Conservation (phyloP, 2,797 vertebrate genomes). For the Ctenosaura bakeri region DNA sequence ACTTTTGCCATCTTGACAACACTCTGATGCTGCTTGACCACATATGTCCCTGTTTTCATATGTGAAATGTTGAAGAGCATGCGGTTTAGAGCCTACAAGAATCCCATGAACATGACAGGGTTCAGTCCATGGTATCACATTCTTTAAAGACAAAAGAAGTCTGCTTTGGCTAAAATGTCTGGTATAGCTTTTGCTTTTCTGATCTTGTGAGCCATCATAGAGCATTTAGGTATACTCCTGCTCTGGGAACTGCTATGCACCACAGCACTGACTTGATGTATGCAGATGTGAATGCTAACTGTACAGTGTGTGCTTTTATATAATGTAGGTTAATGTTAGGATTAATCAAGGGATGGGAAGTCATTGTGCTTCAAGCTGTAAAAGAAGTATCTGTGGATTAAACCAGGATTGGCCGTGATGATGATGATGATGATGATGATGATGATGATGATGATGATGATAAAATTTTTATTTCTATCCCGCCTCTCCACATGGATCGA, state of each 20-base stretch:
- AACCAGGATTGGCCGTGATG: slow-evolving; percentile 2
- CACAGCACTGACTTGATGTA: slow-evolving; percentile 29
- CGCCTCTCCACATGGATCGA: too few relatives aligned
- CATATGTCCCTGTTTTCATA: too few relatives aligned
- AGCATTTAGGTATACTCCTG: not conserved
- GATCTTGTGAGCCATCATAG: not conserved
- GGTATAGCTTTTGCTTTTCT: slow-evolving; percentile 29
- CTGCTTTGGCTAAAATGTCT: not conserved
- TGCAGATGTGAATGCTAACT: slow-evolving; percentile 17
- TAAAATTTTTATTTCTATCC: too few relatives aligned
- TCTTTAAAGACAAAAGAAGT: not conserved
- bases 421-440: too few relatives aligned
- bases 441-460: too few relatives aligned
- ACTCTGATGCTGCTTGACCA: too few relatives aligned
- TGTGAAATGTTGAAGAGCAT: too few relatives aligned
- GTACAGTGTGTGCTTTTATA: slow-evolving; percentile 14
- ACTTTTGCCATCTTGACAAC: too few relatives aligned
- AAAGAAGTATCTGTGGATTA: not conserved
- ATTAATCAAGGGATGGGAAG: slow-evolving; percentile 14
- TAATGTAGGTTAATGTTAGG: slow-evolving; percentile 45
- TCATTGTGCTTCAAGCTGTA: not conserved
- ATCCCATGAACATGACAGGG: not conserved
- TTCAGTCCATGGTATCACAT: not conserved
- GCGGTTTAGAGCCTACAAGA: not conserved
- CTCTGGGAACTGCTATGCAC: slow-evolving; percentile 21